A percentile compares a stretch with the other conserved stretches of the same genome.
Evolutionary conservation across 2,113 vertebrate species (phyloP).

Genomic region (Tapirus terrestris): DNA sequence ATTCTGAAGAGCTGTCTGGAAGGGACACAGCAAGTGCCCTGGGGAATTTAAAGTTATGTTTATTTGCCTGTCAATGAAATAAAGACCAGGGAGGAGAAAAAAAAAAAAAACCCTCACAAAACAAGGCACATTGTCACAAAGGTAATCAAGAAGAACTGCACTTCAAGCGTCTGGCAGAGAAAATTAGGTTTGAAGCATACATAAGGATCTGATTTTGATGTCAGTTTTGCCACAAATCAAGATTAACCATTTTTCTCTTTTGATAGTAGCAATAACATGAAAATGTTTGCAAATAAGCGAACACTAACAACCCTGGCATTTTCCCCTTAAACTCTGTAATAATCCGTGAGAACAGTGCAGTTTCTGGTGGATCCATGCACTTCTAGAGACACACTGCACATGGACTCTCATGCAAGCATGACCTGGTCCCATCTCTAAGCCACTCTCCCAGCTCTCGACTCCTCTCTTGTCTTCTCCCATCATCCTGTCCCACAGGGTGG

Average conservation of each 20-base stretch:
- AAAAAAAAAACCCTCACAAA: not conserved
- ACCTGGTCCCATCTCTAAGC: not conserved
- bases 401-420: not conserved
- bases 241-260: not conserved
- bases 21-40: not conserved
- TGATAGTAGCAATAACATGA: not conserved
- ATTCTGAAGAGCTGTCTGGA: not conserved
- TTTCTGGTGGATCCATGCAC: not conserved
- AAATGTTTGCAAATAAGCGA: not conserved
- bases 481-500: no score
- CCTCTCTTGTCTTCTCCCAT: no score
- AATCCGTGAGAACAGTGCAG: rapidly evolving
- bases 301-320: not conserved
- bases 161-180: not conserved
- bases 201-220: not conserved
- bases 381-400: rapidly evolving
- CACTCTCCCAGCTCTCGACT: not conserved
- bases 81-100: not conserved
- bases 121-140: not conserved
- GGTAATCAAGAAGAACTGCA: rapidly evolving
- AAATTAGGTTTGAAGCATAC: not conserved
- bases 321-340: not conserved
- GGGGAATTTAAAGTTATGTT: not conserved
- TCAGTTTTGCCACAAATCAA: constrained; percentile 18
- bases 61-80: not conserved